Evolutionary conservation across 2,888 invertebrate genomes (phyloP), one percentile per base, ranked within the genome.

Genomic region (Lasioglossum leucozonium): DNA sequence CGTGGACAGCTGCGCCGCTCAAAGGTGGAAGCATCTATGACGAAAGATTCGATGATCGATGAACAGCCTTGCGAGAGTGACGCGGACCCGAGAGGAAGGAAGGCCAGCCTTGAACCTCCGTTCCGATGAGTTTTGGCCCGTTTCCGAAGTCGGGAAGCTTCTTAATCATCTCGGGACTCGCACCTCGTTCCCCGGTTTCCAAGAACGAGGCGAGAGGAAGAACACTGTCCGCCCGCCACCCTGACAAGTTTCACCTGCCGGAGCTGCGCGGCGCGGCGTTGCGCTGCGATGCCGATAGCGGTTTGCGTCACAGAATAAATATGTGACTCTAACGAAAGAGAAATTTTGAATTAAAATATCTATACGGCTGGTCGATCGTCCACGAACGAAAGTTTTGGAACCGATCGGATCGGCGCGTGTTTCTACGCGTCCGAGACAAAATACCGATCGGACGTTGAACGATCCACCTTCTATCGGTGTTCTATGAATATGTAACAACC

Each of bases 301-400:
- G 34, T 69, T 78, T 72, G 34, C 76, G 62, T 76, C 79, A 72
- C 55, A 37, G 40, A 37, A 40, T 47, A 81, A 79, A 81, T 72
- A 74, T 69, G 58, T 13, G 72, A 73, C 51, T 30, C 42, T 65
- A 76, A 76, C 44, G 72, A 69, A 79, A 83, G 79, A 86, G 85
- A 87, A 83, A 84, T 73, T 62, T 42, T 8, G 42, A 67, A 86
- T 77, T 67, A 69, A 73, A 72, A 85, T 44, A 30, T n/a, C 34
- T 69, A 58, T 42, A 71, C n/a, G 22, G 30, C 67, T 16, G 34
- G 30, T 42, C 26, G 40, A 76, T 18, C 16, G 11, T 22, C 30
- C 22, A 11, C 13, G 13, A 22, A 34, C 22, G 67, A 37, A 67
- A 67, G 22, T 67, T 62, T 62, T 30, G 13, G 58, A 30, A 4